These are phyloP conservation scores for Caracal caracal DNA, from an alignment of 2,113 vertebrate genomes.

Conservation along the genomic window DNA sequence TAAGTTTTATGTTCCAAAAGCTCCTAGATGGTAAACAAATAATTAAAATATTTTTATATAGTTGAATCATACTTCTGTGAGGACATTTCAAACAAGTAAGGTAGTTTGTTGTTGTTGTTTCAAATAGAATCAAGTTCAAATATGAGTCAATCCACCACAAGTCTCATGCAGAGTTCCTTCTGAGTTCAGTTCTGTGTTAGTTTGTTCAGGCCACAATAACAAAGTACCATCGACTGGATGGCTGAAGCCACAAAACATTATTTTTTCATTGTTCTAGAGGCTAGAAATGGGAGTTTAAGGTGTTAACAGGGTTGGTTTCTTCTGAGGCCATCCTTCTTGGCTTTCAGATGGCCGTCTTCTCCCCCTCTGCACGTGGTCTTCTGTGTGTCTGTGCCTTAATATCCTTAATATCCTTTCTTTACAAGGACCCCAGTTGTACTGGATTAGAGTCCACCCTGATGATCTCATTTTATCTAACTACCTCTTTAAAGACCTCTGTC, in stretches of 20 bases:
- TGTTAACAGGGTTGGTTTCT: not conserved
- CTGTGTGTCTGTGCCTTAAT: not conserved
- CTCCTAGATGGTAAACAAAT: not conserved
- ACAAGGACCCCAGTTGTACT: not conserved
- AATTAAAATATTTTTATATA: not conserved
- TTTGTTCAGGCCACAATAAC: not conserved
- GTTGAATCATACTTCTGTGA: not conserved
- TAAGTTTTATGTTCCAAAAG: not conserved
- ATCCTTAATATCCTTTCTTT: not conserved
- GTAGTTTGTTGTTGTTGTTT: not conserved
- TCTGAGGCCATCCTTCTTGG: not conserved
- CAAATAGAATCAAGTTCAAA: not conserved
- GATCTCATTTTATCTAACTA: not conserved
- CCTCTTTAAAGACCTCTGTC: not conserved
- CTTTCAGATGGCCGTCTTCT: not conserved
- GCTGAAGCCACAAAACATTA: not conserved
- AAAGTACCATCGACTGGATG: not conserved
- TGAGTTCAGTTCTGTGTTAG: not conserved
- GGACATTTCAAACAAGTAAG: not conserved
- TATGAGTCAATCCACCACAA: not conserved
- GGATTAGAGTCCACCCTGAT: not conserved
- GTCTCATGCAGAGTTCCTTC: not conserved
- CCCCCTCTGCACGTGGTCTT: not conserved
- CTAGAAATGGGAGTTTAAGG: not conserved
- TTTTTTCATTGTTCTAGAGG: not conserved